Evolutionary conservation across 2,888 invertebrate genomes (phyloP).

Genomic region (Eilema depressum): DNA sequence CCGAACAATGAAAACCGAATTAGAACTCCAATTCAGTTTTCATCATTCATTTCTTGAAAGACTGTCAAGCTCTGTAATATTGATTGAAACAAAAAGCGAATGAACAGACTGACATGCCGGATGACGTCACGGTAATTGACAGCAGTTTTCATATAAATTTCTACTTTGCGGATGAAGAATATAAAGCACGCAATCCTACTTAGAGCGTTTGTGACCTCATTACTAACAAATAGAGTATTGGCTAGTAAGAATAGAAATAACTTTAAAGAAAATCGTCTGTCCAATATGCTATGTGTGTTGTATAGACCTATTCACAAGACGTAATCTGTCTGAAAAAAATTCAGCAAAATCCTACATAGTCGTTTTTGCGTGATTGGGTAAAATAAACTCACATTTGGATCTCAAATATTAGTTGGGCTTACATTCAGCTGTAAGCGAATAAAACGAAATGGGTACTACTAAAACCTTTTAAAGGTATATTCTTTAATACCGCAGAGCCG

Average conservation of each 20-base stretch:
- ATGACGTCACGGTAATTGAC: conserved; percentile 11
- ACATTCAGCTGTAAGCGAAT: background rate
- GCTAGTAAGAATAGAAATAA: background rate
- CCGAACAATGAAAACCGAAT: background rate
- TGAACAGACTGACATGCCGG: background rate
- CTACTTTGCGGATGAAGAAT: background rate
- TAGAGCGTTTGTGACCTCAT: conserved; percentile 11
- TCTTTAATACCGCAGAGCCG: conserved; percentile 51
- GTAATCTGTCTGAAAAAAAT: background rate
- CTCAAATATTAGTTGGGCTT: background rate
- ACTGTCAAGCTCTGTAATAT: background rate
- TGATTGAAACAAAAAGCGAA: background rate
- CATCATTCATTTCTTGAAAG: background rate
- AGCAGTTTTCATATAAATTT: conserved; percentile 4
- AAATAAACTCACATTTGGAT: background rate
- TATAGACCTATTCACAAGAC: background rate
- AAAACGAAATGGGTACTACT: background rate
- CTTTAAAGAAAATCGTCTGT: too few relatives aligned
- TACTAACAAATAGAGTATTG: background rate
- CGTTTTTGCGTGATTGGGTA: background rate
- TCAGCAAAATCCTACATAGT: background rate
- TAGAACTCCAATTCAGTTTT: background rate
- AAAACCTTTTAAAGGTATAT: conserved; percentile 39
- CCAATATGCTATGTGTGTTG: background rate
- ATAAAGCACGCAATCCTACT: conserved; percentile 1